Percentiles rank a stretch among this genome's conserved stretches.
Evolutionary conservation across 2,797 vertebrate species (phyloP).

Genomic region (Melopsittacus undulatus): DNA sequence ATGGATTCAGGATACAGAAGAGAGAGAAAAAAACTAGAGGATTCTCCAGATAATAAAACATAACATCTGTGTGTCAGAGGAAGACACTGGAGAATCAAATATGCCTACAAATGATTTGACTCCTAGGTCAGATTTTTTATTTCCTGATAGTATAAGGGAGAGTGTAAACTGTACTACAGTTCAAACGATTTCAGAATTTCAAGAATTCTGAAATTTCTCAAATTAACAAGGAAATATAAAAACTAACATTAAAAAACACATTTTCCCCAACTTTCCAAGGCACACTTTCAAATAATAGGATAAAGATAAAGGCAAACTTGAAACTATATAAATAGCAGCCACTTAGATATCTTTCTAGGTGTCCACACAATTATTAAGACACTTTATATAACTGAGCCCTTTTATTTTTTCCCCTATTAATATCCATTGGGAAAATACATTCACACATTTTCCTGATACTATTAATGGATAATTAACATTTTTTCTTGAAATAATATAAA

Average conservation of each 20-base stretch:
- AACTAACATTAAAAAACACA: not conserved
- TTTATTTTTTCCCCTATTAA: not conserved
- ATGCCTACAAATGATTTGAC: not conserved
- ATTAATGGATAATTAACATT: not conserved
- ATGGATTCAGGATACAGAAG: slow-evolving; percentile 45
- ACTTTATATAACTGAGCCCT: not conserved
- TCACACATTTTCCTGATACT: not conserved
- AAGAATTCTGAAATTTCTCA: not conserved
- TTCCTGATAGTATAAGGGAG: not conserved
- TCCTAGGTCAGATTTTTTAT: not conserved
- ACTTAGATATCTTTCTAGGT: not conserved
- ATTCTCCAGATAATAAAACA: slow-evolving; percentile 1
- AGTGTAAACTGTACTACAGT: not conserved
- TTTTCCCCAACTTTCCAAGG: not conserved
- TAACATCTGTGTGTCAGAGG: not conserved
- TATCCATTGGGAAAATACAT: slow-evolving; percentile 8
- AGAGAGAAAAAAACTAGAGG: slow-evolving; percentile 8
- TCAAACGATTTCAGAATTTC: not conserved
- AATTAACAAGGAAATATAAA: not conserved
- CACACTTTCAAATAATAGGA: not conserved
- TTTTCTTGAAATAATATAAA: slow-evolving; percentile 17
- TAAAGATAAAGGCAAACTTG: not conserved
- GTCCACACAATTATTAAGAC: not conserved
- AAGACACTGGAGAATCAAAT: not conserved
- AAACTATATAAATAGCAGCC: not conserved